Evolutionary conservation across 2,113 vertebrate genomes (phyloP), one percentile per base, ranked within the genome.

Genomic region (Sinocyclocheilus rhinocerous): DNA sequence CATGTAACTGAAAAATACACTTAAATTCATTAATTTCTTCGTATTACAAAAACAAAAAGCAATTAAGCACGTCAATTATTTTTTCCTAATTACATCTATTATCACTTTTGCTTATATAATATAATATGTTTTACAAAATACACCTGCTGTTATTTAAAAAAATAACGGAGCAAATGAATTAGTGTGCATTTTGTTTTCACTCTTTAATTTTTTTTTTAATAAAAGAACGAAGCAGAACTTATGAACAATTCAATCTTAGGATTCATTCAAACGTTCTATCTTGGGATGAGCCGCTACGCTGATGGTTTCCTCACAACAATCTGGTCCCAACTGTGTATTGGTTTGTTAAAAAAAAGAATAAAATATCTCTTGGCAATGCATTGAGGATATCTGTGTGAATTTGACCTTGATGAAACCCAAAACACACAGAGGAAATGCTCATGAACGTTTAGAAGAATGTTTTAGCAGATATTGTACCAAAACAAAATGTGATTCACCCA

Each of bases 101-200:
- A 82, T 26, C 16, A 50, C 24, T 26, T 61, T 81, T 70, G 12
- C 81, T 70, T 55, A n/a, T 72, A 36, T 57, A 11, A n/a, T 72
- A 36, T 57, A 11, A 48, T 59, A 57, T 50, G 24, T 76, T 48
- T 76, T 24, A 76, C 42, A 76, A 76, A 76, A 76, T 76, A 76
- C 45, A 36, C 11, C 55, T 79, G 77, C 29, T 45, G 13, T 65
- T 81, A 50, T 63, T 63, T 45, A 33, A 26, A 29, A 78, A 81
- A 45, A 26, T 61, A 36, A 61, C 7, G 18, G 52, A 78, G 20
- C 52, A 36, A 78, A 78, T 78, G 0, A 11, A 36, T 78, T 73
- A 45, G 52, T 36, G 20, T 36, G 20, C 5, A 9, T 52, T 77
- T 26, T 4, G 15, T 77, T 18, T 55, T 77, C 15, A 77, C 69